Evolutionary conservation across 2,113 vertebrate species (phyloP).

Genomic region (Ctenomys sociabilis): DNA sequence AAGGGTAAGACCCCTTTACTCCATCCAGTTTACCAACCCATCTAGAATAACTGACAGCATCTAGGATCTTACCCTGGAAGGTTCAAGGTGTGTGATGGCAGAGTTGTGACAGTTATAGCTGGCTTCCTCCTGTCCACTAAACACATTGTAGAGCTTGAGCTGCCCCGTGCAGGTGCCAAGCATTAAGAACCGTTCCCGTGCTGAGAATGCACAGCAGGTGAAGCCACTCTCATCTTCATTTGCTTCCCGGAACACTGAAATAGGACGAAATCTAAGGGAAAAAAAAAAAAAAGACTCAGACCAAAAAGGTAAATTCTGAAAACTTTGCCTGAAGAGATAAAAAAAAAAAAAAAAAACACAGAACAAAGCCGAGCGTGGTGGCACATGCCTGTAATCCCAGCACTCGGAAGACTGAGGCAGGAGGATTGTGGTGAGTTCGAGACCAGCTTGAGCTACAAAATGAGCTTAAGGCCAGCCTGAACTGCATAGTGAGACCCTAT

Average conservation of each 20-base stretch:
- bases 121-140: constrained; percentile 98
- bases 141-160: constrained; percentile 98
- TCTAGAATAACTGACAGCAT: background rate
- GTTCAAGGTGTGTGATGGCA: constrained; percentile 97
- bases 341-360: background rate
- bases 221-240: constrained; percentile 99
- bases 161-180: constrained; percentile 97
- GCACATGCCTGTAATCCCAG: too few species aligned
- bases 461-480: too few species aligned
- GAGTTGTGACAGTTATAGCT: constrained; percentile 98
- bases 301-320: background rate
- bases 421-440: too few species aligned
- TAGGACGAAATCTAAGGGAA: constrained; percentile 95
- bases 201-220: constrained; percentile 98
- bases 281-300: background rate
- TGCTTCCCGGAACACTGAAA: constrained; percentile 98
- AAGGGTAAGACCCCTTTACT: background rate
- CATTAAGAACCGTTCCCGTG: constrained; percentile 98
- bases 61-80: constrained; percentile 91
- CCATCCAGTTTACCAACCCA: background rate
- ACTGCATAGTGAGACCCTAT: too few species aligned
- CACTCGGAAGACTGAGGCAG: too few species aligned
- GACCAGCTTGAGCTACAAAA: too few species aligned
- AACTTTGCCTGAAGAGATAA: constrained; percentile 26
- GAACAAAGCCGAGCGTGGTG: too few species aligned